Conservation (phyloP, 1,140 invertebrate genomes). For the Trinorchestia longiramus region DNA sequence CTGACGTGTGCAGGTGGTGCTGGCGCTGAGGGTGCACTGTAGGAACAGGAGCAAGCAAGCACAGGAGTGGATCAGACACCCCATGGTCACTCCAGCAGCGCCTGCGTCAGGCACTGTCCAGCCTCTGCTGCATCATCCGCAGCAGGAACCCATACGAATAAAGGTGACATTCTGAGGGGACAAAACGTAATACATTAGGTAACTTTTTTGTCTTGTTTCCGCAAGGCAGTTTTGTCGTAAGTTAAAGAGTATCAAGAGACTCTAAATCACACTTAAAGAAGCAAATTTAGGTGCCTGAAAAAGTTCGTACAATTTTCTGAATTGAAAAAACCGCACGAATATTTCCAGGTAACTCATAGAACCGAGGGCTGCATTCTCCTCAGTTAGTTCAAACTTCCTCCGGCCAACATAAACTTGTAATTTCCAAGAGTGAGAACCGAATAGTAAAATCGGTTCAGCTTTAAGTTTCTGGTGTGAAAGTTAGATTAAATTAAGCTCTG, state of each 20-base stretch:
- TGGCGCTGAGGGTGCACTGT: conserved; percentile 63
- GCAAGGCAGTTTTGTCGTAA: background rate
- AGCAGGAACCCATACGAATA: conserved; percentile 75
- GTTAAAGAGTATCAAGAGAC: background rate
- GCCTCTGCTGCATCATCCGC: conserved; percentile 57
- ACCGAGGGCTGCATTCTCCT: too few relatives aligned
- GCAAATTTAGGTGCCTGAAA: too few relatives aligned
- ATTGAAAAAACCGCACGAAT: too few relatives aligned
- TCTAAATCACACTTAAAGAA: background rate
- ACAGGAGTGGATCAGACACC: conserved; percentile 61
- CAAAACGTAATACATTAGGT: background rate
- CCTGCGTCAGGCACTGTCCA: conserved; percentile 55
- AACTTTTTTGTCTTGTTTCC: background rate
- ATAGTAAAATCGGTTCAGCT: too few relatives aligned
- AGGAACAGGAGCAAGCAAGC: conserved; percentile 60
- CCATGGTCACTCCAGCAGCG: conserved; percentile 59
- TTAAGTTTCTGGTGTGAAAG: too few relatives aligned
- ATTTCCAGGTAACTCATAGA: too few relatives aligned
- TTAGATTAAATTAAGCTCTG: too few relatives aligned
- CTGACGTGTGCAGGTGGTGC: conserved; percentile 57
- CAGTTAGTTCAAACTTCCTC: too few relatives aligned
- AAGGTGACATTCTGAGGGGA: conserved; percentile 69
- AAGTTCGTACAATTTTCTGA: too few relatives aligned
- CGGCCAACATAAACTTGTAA: too few relatives aligned
- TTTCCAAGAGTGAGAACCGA: too few relatives aligned